Evolutionary conservation across 2,888 invertebrate species (phyloP).

Genomic region (Hipparchia semele): DNA sequence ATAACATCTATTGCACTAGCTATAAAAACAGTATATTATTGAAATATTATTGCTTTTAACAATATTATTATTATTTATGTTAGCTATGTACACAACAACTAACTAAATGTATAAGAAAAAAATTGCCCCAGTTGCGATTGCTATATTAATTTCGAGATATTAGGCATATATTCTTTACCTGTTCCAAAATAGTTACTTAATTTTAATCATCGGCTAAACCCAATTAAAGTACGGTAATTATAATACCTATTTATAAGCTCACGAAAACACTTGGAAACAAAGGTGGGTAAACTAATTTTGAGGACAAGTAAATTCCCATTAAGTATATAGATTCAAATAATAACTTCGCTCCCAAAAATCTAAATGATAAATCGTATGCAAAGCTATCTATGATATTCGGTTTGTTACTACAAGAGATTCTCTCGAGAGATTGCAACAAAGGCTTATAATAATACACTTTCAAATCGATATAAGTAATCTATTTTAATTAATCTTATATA

Average conservation of each 20-base stretch:
- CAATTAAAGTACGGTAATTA: too few species aligned
- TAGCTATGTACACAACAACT: slow-evolving; percentile 60
- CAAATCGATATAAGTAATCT: slow-evolving; percentile 41
- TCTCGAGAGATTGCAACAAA: slow-evolving; percentile 68
- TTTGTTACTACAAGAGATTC: slow-evolving; percentile 65
- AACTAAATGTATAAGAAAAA: slow-evolving; percentile 41
- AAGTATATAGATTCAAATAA: neutral
- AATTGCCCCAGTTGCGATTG: slow-evolving; percentile 43
- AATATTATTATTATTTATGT: slow-evolving; percentile 46
- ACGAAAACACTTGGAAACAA: neutral
- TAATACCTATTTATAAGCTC: too few species aligned
- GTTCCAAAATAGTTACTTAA: neutral
- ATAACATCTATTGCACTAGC: slow-evolving; percentile 80
- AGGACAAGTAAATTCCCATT: neutral
- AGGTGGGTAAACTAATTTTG: neutral
- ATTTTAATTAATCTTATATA: slow-evolving; percentile 51
- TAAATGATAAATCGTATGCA: slow-evolving; percentile 1
- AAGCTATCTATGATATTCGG: slow-evolving; percentile 32
- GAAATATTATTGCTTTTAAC: slow-evolving; percentile 70
- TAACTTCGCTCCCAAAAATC: neutral
- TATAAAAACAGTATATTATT: slow-evolving; percentile 54
- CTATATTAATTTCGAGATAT: slow-evolving; percentile 30
- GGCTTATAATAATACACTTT: slow-evolving; percentile 52
- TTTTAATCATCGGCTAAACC: neutral
- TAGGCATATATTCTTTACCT: neutral